Conservation (phyloP, 2,113 vertebrate species). For the Chaenogobius annularis region DNA sequence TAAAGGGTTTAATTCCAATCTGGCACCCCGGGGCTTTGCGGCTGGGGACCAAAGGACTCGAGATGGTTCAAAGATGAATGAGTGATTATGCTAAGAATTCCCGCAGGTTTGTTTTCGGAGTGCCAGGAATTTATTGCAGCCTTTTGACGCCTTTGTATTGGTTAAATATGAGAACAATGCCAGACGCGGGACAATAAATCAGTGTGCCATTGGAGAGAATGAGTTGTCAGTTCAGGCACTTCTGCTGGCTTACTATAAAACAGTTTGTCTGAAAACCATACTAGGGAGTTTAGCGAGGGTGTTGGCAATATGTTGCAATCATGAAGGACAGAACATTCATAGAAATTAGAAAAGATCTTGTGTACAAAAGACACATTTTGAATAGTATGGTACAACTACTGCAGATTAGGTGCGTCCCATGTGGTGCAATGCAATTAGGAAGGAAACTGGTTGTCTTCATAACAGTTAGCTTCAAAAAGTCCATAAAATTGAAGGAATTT, state of each 20-base stretch:
- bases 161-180: slow-evolving; percentile 14
- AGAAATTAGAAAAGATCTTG: background rate
- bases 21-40: slow-evolving; percentile 59
- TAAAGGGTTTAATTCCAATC: slow-evolving; percentile 56
- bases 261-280: background rate
- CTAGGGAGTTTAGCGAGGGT: background rate
- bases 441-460: background rate
- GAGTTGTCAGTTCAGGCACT: slow-evolving; percentile 51
- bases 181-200: slow-evolving; percentile 4
- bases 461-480: background rate
- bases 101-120: slow-evolving; percentile 46
- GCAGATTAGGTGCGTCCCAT: background rate
- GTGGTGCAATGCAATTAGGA: background rate
- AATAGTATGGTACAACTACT: background rate
- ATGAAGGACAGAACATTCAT: background rate
- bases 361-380: background rate
- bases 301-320: background rate
- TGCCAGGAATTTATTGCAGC: slow-evolving; percentile 39
- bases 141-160: slow-evolving; percentile 19
- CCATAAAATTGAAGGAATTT: background rate
- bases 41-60: slow-evolving; percentile 44
- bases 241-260: slow-evolving; percentile 19
- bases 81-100: slow-evolving; percentile 49
- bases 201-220: background rate
- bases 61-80: slow-evolving; percentile 58